phyloP scores from a whole-genome alignment of 2,888 invertebrate species.

The Eulithis prunata region DNA sequence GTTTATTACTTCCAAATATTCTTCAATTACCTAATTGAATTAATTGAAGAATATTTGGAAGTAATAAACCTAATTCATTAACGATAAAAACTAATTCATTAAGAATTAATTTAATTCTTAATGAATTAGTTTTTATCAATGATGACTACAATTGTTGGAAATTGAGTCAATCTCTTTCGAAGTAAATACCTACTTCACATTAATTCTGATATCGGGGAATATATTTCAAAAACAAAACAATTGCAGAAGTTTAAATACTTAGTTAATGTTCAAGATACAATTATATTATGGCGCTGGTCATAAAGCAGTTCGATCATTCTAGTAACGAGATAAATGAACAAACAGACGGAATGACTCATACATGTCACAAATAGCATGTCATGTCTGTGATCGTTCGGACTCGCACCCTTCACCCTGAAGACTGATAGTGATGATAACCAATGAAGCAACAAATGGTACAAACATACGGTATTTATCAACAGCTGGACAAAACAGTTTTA shows the following conservation, averaged over 20 bases:
- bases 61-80: too few species aligned
- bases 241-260: background rate
- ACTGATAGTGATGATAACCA: background rate
- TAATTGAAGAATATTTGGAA: too few species aligned
- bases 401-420: conserved; percentile 29
- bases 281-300: background rate
- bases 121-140: too few species aligned
- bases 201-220: background rate
- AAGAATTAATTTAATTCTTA: too few species aligned
- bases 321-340: conserved; percentile 18
- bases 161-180: background rate
- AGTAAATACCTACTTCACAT: background rate
- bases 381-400: conserved; percentile 24
- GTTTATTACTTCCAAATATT: too few species aligned
- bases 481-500: background rate
- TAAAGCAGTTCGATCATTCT: conserved; percentile 9
- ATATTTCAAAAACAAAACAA: conserved; percentile 1
- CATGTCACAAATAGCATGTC: conserved; percentile 9
- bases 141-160: background rate
- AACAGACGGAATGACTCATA: conserved; percentile 28
- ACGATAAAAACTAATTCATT: too few species aligned
- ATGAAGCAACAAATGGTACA: conserved; percentile 8
- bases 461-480: conserved; percentile 4
- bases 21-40: too few species aligned
- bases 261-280: background rate